Percentiles rank a stretch among this genome's conserved stretches.
Evolutionary conservation across 2,797 vertebrate genomes (phyloP).

Genomic region (Echiichthys vipera): DNA sequence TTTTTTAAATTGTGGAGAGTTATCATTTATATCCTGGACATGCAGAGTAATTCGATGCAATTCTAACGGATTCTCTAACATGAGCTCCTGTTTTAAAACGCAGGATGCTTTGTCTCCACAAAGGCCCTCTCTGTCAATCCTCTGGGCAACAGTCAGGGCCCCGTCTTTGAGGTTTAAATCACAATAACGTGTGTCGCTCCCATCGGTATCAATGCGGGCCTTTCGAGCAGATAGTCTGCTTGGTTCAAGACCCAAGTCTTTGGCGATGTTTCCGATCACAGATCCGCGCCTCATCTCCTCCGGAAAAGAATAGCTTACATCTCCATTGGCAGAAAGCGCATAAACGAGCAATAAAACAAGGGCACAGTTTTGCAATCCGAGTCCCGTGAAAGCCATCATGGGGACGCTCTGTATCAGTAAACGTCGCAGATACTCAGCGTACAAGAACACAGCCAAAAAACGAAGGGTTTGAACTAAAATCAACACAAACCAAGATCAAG

Average conservation of each 20-base stretch:
- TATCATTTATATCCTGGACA: constrained; percentile 82
- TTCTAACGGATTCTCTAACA: constrained; percentile 56
- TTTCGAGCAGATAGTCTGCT: constrained; percentile 7
- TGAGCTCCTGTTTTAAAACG: constrained; percentile 47
- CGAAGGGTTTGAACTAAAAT: not conserved
- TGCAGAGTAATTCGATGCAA: constrained; percentile 61
- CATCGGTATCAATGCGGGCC: constrained; percentile 46
- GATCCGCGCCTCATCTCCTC: constrained; percentile 50
- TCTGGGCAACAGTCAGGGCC: constrained; percentile 32
- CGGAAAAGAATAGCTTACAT: constrained; percentile 35
- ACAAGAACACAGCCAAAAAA: rapidly evolving
- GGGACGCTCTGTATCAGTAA: too few species aligned
- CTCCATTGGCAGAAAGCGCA: not conserved
- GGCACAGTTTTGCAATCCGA: not conserved
- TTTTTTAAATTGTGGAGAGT: constrained; percentile 70
- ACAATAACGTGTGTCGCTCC: constrained; percentile 46
- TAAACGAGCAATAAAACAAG: not conserved
- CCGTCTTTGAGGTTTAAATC: constrained; percentile 54
- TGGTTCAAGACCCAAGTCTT: constrained; percentile 36
- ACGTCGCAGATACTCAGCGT: rapidly evolving
- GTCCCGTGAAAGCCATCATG: not conserved
- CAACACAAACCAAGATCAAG: not conserved
- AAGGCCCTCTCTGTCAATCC: constrained; percentile 57
- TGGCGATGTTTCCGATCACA: constrained; percentile 42
- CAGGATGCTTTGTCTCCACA: constrained; percentile 50